Base-by-base conservation (phyloP, 2,113 vertebrate species). In the Corapipo altera region DNA sequence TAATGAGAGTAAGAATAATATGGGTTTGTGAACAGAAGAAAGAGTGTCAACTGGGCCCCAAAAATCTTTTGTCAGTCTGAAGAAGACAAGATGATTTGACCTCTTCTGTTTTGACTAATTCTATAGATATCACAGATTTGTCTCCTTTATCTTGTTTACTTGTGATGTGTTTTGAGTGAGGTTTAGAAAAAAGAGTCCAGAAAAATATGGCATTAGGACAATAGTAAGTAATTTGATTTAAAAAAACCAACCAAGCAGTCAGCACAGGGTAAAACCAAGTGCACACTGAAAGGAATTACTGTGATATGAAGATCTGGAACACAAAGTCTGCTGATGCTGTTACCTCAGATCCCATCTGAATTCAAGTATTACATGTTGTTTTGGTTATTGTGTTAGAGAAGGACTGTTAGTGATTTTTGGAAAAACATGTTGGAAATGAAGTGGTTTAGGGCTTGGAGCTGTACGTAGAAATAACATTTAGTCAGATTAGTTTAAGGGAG, bases 301-400 rank as follows among this genome's bases (percentile, higher is more conserved):
- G 9, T 87, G 61, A 89, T 82, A 72, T 70, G n/a, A 58, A 79
- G 58, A 54, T 91, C 71, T 93, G 78, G 69, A 96, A 84, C 48
- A 52, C 57, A 84, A 81, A 66, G 48, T 86, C 59, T 89, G 64
- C 51, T 76, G 43, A 80, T 77, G 46, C 44, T 67, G 75, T 92
- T 96, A 86, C 59, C 69, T 83, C 37, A 64, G 86, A 24, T 86
- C 90, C 61, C 79, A 69, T 88, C 48, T 95, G 95, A 95, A 78
- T 94, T 88, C 1, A 2, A 86, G 67, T 91, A 86, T 88, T 93
- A 55, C 1, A 3, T 88, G 46, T 77, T 77, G 57, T 23, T 94
- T 83, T 96, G 35, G 43, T 95, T 93, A 77, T 55, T 77, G 19
- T 83, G 12, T 94, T 91, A 83, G 66, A 84, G 83, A 79, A 85